Evolutionary conservation across 2,113 vertebrate genomes (phyloP).

Genomic region (Dascyllus trimaculatus): DNA sequence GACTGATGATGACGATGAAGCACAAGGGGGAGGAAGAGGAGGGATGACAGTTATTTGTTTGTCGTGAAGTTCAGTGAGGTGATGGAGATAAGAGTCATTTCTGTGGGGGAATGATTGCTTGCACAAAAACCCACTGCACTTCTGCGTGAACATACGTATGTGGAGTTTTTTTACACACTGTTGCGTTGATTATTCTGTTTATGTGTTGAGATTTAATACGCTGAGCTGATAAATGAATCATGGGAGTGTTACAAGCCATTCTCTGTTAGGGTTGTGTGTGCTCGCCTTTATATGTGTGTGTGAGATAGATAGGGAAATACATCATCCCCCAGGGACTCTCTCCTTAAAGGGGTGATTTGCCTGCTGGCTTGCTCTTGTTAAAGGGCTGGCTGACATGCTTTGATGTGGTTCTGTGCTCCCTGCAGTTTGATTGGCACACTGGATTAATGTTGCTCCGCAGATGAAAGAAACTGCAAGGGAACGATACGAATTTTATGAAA

Average conservation of each 20-base stretch:
- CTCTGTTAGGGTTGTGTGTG: conserved; percentile 23
- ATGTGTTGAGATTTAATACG: conserved; percentile 48
- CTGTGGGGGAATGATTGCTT: conserved; percentile 5
- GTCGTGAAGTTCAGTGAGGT: conserved; percentile 29
- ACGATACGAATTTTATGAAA: conserved; percentile 59
- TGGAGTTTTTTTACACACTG: conserved; percentile 1
- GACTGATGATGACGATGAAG: conserved; percentile 22
- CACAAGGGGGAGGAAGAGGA: conserved; percentile 33
- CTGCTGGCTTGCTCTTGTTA: conserved; percentile 76
- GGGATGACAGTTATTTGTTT: conserved; percentile 42
- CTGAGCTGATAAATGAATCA: conserved; percentile 62
- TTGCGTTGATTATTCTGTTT: conserved; percentile 73
- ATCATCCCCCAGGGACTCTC: conserved; percentile 62
- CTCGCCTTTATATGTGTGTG: neutral
- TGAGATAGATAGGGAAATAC: conserved; percentile 28
- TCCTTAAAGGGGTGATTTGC: conserved; percentile 79
- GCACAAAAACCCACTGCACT: conserved; percentile 5
- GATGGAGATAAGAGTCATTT: conserved; percentile 25
- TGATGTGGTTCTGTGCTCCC: conserved; percentile 77
- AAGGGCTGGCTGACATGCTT: conserved; percentile 78
- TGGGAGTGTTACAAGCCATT: conserved; percentile 27
- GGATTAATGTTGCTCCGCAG: conserved; percentile 72
- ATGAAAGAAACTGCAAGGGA: conserved; percentile 63
- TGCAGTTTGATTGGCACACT: conserved; percentile 76
- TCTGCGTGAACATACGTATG: conserved; percentile 5